phyloP scores from a whole-genome alignment of 2,797 vertebrate genomes.

The Eupleurogrammus muticus region DNA sequence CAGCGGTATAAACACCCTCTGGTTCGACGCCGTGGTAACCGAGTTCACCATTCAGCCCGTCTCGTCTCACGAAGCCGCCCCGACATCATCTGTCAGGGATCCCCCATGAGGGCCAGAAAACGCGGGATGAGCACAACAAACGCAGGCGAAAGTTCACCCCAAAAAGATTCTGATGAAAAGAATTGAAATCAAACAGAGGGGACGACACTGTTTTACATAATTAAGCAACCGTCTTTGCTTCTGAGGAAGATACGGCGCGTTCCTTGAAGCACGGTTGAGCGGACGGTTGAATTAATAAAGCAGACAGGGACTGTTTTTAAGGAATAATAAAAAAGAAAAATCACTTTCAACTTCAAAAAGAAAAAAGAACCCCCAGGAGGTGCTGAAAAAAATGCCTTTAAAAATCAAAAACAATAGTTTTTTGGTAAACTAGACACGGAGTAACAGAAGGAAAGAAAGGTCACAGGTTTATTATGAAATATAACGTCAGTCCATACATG shows the following conservation, averaged over 20 bases:
- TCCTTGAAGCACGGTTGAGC: slow-evolving; percentile 20
- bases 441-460: slow-evolving; percentile 9
- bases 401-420: neutral
- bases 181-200: slow-evolving; percentile 27
- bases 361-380: slow-evolving; percentile 22
- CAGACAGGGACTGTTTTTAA: slow-evolving; percentile 13
- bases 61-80: slow-evolving; percentile 29
- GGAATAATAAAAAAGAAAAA: slow-evolving; percentile 19
- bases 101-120: slow-evolving; percentile 21
- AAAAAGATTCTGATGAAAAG: slow-evolving; percentile 46
- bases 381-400: neutral
- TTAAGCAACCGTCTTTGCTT: slow-evolving; percentile 5
- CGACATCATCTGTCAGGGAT: slow-evolving; percentile 38
- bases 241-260: slow-evolving; percentile 10
- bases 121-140: slow-evolving; percentile 16
- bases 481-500: neutral
- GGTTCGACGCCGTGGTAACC: slow-evolving; percentile 41
- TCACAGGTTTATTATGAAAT: neutral
- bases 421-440: slow-evolving; percentile 6
- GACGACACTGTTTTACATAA: slow-evolving; percentile 13
- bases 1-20: slow-evolving; percentile 66
- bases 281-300: slow-evolving; percentile 26
- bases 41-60: slow-evolving; percentile 46
- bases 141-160: slow-evolving; percentile 9
- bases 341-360: slow-evolving; percentile 39